Evolutionary conservation across 2,797 vertebrate species (phyloP).

Genomic region (Phataginus tricuspis): DNA sequence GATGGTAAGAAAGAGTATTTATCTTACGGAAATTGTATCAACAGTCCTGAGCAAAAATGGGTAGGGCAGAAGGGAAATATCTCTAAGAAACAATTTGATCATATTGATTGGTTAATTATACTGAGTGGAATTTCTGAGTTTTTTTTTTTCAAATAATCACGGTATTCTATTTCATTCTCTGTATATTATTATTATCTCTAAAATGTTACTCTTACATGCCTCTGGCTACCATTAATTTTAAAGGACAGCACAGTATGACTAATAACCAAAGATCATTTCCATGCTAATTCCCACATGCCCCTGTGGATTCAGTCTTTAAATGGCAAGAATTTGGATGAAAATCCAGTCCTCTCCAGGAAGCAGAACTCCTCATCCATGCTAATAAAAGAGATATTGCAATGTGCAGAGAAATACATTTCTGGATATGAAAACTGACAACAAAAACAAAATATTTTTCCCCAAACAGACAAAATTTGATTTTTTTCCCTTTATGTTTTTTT

Average conservation of each 20-base stretch:
- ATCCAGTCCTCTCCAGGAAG: not conserved
- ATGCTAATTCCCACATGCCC: not conserved
- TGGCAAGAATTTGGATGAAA: conserved; percentile 32
- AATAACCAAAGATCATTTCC: conserved; percentile 46
- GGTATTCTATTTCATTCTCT: not conserved
- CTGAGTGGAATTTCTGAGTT: not conserved
- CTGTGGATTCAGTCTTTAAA: not conserved
- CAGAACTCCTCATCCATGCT: not conserved
- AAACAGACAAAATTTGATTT: not conserved
- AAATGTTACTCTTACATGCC: not conserved
- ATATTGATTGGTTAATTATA: not conserved
- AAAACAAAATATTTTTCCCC: not conserved
- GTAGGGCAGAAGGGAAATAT: not conserved
- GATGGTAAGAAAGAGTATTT: not conserved
- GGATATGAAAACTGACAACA: not conserved
- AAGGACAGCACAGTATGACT: conserved; percentile 3
- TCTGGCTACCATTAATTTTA: conserved; percentile 48
- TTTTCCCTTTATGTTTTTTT: not conserved
- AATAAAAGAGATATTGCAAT: not conserved
- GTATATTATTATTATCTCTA: conserved; percentile 18
- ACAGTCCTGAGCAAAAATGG: not conserved
- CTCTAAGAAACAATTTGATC: not conserved
- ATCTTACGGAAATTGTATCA: not conserved
- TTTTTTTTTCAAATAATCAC: not conserved
- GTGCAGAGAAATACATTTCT: not conserved